These are phyloP conservation scores for Marcusenius ussheri DNA, from an alignment of 2,113 vertebrate species.

Conservation along the genomic window DNA sequence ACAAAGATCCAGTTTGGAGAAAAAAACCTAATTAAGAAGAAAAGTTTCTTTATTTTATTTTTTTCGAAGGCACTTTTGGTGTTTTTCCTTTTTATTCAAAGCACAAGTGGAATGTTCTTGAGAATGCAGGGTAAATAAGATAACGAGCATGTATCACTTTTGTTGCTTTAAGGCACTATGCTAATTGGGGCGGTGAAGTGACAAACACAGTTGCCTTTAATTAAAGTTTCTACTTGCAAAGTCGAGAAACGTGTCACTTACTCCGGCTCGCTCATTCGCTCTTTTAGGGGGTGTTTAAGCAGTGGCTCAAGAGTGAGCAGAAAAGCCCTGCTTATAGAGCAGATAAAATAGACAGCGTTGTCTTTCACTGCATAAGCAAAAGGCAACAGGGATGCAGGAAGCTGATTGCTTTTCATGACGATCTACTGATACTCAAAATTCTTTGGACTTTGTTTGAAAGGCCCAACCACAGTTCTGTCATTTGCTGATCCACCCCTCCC, in stretches of 20 bases:
- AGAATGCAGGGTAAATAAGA: conserved; percentile 31
- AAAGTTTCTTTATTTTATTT: conserved; percentile 1
- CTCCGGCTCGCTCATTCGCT: conserved; percentile 1
- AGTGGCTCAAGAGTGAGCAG: not conserved
- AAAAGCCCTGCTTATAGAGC: not conserved
- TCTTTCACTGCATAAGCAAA: not conserved
- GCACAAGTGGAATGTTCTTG: conserved; percentile 11
- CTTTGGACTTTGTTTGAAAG: not conserved
- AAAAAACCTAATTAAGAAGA: conserved; percentile 8
- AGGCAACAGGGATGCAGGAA: not conserved
- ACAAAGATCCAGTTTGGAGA: not conserved
- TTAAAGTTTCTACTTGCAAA: conserved; percentile 29
- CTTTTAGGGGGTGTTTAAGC: not conserved
- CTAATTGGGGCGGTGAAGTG: conserved; percentile 38
- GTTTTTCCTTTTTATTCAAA: conserved; percentile 16
- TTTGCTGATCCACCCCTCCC: not conserved
- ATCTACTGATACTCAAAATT: not conserved
- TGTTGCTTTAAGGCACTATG: conserved; percentile 34
- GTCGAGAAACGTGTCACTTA: not conserved
- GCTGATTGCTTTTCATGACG: not conserved
- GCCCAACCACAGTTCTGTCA: too few relatives aligned
- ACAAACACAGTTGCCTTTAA: conserved; percentile 41
- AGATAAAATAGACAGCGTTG: not conserved
- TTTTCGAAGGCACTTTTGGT: conserved; percentile 9
- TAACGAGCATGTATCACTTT: conserved; percentile 24